A percentile compares a stretch with the other conserved stretches of the same genome.
Evolutionary conservation across 2,113 vertebrate species (phyloP).

Genomic region (Plecturocebus donacophilus): DNA sequence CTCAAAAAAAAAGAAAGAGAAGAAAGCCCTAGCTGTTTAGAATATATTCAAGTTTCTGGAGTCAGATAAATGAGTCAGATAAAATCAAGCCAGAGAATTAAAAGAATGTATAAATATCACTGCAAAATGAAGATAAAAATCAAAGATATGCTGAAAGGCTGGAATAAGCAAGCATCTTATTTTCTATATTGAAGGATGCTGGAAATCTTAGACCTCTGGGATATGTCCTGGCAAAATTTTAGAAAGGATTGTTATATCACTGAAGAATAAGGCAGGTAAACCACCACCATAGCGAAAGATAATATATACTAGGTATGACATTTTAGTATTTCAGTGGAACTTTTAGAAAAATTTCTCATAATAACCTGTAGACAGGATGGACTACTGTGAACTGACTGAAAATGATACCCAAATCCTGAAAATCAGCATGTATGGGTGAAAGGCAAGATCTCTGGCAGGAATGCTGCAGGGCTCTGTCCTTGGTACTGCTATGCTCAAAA

Average conservation of each 20-base stretch:
- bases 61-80: neutral
- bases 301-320: neutral
- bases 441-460: neutral
- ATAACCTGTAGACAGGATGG: neutral
- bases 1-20: neutral
- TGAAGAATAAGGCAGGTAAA: neutral
- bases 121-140: conserved; percentile 31
- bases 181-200: neutral
- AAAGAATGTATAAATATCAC: neutral
- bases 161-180: neutral
- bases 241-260: neutral
- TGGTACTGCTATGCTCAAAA: neutral
- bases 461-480: neutral
- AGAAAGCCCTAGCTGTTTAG: neutral
- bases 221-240: neutral
- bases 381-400: neutral
- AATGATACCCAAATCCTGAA: neutral
- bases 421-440: neutral
- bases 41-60: neutral
- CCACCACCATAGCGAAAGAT: neutral
- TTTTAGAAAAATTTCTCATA: neutral
- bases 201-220: neutral
- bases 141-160: neutral
- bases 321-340: neutral
- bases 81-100: neutral